Percentiles rank a stretch among this genome's conserved stretches.
Conservation (phyloP, 2,888 invertebrate species). For the Hyalella azteca region DNA sequence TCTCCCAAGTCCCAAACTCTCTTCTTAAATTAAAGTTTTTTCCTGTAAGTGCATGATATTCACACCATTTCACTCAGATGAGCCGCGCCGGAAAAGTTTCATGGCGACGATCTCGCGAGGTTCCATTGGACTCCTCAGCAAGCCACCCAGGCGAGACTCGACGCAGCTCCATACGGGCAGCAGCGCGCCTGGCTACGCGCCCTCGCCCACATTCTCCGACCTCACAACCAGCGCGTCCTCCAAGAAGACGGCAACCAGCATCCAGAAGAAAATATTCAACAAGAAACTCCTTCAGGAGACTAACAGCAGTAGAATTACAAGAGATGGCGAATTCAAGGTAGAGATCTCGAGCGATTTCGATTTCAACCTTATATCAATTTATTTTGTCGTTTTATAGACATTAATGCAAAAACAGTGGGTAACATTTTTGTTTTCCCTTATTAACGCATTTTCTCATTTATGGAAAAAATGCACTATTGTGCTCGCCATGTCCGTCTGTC, state of each 20-base stretch:
- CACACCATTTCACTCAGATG: background rate
- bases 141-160: slow-evolving; percentile 61
- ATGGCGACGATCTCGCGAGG: slow-evolving; percentile 55
- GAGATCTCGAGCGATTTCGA: background rate
- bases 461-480: too few relatives aligned
- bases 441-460: too few relatives aligned
- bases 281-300: slow-evolving; percentile 42
- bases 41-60: background rate
- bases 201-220: slow-evolving; percentile 55
- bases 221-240: slow-evolving; percentile 44
- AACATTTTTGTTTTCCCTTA: too few relatives aligned
- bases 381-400: too few relatives aligned
- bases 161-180: slow-evolving; percentile 61
- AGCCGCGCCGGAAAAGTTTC: slow-evolving; percentile 42
- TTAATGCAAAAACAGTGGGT: too few relatives aligned
- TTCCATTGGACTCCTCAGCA: slow-evolving; percentile 59
- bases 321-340: slow-evolving; percentile 50
- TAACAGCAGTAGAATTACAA: slow-evolving; percentile 41
- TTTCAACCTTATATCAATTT: too few relatives aligned
- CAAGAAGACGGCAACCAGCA: slow-evolving; percentile 53
- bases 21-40: too few relatives aligned
- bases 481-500: too few relatives aligned
- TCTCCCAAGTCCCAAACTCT: too few relatives aligned
- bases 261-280: slow-evolving; percentile 53
- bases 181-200: slow-evolving; percentile 19